phyloP scores from a whole-genome alignment of 2,888 invertebrate species.

The Cryptocephalus primarius region DNA sequence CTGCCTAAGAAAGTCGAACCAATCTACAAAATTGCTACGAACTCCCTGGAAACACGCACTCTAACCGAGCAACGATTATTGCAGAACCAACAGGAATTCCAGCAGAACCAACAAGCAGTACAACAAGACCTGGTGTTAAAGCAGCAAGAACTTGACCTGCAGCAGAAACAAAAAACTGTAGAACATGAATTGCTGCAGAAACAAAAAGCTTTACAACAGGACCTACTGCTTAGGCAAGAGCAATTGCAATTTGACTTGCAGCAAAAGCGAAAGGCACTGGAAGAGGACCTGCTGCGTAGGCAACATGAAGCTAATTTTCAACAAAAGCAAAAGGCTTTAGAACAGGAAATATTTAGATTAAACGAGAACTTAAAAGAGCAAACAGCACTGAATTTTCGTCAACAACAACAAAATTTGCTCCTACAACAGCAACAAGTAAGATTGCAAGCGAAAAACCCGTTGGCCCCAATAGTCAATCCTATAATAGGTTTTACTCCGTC shows the following conservation, averaged over 20 bases:
- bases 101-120: conserved; percentile 13
- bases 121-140: conserved; percentile 9
- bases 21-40: conserved; percentile 40
- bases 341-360: conserved; percentile 56
- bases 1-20: conserved; percentile 71
- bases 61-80: conserved; percentile 4
- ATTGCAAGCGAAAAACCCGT: conserved; percentile 28
- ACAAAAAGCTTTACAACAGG: neutral
- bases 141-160: conserved; percentile 7
- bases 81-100: conserved; percentile 12
- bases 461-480: conserved; percentile 18
- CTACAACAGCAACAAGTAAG: conserved; percentile 40
- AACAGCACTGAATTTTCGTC: conserved; percentile 25
- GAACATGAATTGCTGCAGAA: neutral
- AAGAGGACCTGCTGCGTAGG: neutral
- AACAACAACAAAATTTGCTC: conserved; percentile 44
- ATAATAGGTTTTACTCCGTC: conserved; percentile 4
- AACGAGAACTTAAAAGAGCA: conserved; percentile 42
- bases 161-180: conserved; percentile 4
- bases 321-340: conserved; percentile 56
- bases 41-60: conserved; percentile 1
- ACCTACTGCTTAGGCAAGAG: neutral
- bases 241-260: neutral
- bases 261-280: neutral
- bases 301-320: conserved; percentile 34